Evolutionary conservation across 2,797 vertebrate species (phyloP), one percentile per base, ranked within the genome.

Genomic region (Aeoliscus strigatus): DNA sequence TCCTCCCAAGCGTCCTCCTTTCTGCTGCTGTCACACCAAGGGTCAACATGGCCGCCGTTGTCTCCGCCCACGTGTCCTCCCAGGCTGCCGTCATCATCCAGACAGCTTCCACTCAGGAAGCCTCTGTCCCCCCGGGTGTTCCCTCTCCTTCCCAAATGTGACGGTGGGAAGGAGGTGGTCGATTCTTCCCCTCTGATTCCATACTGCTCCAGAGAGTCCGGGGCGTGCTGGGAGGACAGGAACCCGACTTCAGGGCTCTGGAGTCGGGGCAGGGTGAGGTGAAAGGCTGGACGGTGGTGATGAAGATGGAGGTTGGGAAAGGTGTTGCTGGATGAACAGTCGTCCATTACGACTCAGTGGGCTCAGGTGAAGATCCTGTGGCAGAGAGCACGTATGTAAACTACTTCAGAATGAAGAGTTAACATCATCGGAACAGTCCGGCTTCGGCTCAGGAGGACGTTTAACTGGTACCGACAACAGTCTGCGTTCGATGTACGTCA

Each of bases 271-370:
- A 60, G 11, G 6, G 37, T 34, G 34, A 72, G 18, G 44, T 73
- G 56, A 42, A 68, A 70, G 13, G 63, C 36, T 3, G 62, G 38
- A 9, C 11, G 66, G 4, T 56, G 65, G 28, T 52, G 60, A 24
- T 58, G 69, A 24, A 66, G 66, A 34, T 79, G 82, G 50, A 46
- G 51, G 72, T 72, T 60, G 31, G 75, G 31, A 60, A 79, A 75
- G 37, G 77, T 51, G 15, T 84, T 62, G 11, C 73, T 50, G 9
- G 80, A 58, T 24, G 82, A 69, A 21, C 51, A 66, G 54, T 87
- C 79, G 6, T 85, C 86, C 89, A 89, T 90, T 35, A 53, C 48
- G 34, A 27, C 13, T 44, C 43, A 43, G 18, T 60, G 51, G 34
- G 39, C 49, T 38, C 73, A 70, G 12, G 62, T 8, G 25, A 14